These are phyloP conservation scores for Epizoanthus illoricatus DNA, from an alignment of 92 coral and sea anemone species.

Conservation along the genomic window DNA sequence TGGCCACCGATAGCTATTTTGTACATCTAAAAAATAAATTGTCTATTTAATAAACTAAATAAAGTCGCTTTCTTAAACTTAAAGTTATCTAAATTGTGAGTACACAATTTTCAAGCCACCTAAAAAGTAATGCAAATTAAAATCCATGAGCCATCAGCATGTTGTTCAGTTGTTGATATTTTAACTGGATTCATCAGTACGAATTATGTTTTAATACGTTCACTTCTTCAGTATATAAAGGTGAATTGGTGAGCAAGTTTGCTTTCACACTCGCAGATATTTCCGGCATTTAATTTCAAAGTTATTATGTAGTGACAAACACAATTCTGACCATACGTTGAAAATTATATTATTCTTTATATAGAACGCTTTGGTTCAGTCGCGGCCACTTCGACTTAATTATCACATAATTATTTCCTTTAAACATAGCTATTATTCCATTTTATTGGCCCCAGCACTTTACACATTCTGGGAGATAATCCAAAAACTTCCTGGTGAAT, in stretches of 20 bases:
- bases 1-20: too few species aligned
- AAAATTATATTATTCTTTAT: background rate
- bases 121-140: too few species aligned
- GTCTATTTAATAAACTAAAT: too few species aligned
- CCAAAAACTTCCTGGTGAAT: background rate
- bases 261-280: background rate
- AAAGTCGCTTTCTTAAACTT: too few species aligned
- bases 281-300: background rate
- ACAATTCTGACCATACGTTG: background rate
- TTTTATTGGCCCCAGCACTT: background rate
- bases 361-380: background rate
- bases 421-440: background rate
- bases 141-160: too few species aligned
- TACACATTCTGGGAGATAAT: background rate
- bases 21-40: too few species aligned
- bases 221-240: background rate
- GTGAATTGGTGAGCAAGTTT: background rate
- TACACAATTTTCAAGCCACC: too few species aligned
- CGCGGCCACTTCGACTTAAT: background rate
- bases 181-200: too few species aligned
- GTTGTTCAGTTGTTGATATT: too few species aligned
- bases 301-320: background rate
- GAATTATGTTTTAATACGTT: background rate
- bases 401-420: constrained; percentile 2
- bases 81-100: too few species aligned